phyloP scores from a whole-genome alignment of 2,797 vertebrate genomes.

The Pseudomugil tenellus region DNA sequence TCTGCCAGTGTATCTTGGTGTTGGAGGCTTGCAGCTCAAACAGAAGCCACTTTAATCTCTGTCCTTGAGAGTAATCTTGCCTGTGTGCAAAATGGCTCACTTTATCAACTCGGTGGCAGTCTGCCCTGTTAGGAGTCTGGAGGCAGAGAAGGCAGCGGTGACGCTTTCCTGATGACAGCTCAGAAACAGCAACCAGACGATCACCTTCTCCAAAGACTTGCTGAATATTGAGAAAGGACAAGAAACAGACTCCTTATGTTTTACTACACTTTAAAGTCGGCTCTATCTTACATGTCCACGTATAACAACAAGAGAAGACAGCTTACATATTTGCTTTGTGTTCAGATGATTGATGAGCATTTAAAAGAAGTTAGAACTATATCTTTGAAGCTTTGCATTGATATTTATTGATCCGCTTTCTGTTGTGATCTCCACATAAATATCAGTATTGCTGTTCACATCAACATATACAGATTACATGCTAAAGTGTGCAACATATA shows the following conservation, averaged over 20 bases:
- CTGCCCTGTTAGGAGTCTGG: constrained; percentile 76
- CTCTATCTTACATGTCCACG: constrained; percentile 21
- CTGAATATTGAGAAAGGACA: constrained; percentile 53
- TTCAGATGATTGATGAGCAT: constrained; percentile 24
- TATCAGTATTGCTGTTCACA: not conserved
- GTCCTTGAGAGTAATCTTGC: constrained; percentile 85
- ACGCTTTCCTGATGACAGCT: constrained; percentile 72
- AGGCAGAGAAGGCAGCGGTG: constrained; percentile 58
- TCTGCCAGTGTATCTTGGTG: constrained; percentile 31
- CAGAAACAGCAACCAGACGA: constrained; percentile 60
- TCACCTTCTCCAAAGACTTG: constrained; percentile 64
- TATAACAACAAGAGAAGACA: not conserved
- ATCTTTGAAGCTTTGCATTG: constrained; percentile 17
- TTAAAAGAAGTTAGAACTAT: constrained; percentile 2
- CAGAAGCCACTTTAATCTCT: constrained; percentile 80
- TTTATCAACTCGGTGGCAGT: constrained; percentile 83
- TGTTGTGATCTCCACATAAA: constrained; percentile 6
- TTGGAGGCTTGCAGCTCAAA: constrained; percentile 60
- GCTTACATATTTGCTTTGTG: constrained; percentile 26
- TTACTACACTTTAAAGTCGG: constrained; percentile 12
- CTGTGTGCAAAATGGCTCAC: constrained; percentile 81
- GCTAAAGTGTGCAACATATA: not conserved
- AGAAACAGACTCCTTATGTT: constrained; percentile 46
- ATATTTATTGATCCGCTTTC: constrained; percentile 19
- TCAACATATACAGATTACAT: not conserved